Conservation (phyloP, 1,140 invertebrate genomes). For the Delia radicum region DNA sequence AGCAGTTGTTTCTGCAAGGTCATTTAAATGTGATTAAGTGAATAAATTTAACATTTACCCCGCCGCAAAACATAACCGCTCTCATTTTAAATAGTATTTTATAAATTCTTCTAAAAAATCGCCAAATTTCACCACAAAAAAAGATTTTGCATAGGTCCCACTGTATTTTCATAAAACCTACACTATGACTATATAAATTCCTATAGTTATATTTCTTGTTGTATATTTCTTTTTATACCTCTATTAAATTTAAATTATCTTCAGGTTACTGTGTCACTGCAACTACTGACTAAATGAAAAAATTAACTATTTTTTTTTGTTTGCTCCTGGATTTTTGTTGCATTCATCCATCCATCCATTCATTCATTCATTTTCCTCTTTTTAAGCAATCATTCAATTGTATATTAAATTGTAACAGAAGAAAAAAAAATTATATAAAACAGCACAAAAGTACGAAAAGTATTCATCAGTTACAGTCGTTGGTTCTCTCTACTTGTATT, state of each 20-base stretch:
- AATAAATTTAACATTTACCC: no score
- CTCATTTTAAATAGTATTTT: no score
- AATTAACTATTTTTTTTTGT: background rate
- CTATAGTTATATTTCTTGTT: background rate
- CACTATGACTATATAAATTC: background rate
- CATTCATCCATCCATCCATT: background rate
- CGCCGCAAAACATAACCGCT: no score
- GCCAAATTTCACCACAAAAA: no score
- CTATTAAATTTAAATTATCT: background rate
- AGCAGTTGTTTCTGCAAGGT: no score
- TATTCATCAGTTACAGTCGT: background rate
- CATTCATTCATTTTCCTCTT: background rate
- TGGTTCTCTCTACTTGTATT: background rate
- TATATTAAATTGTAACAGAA: background rate
- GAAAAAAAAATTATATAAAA: background rate
- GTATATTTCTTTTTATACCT: background rate
- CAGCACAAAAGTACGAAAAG: background rate
- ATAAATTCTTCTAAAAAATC: no score
- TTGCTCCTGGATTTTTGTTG: background rate
- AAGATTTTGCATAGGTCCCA: no score
- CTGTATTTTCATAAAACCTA: no score
- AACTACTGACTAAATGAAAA: background rate
- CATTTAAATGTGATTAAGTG: no score
- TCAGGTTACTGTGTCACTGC: slow-evolving; percentile 3
- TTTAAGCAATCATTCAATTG: slow-evolving; percentile 1